Percentiles rank a stretch among this genome's conserved stretches.
phyloP scores from a whole-genome alignment of 2,113 vertebrate genomes.

The Lophius piscatorius region DNA sequence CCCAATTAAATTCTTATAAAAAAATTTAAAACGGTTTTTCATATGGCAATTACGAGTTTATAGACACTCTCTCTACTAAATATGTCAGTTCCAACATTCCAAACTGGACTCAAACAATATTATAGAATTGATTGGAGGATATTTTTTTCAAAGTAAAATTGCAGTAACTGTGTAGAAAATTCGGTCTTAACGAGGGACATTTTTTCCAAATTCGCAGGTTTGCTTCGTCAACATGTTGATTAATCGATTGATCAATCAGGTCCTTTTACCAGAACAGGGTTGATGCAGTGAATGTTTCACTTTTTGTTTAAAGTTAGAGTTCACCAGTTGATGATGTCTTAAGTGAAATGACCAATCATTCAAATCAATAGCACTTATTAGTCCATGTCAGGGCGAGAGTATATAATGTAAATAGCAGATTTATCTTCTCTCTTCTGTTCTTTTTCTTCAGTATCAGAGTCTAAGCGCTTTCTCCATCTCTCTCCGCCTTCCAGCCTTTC shows the following conservation, averaged over 20 bases:
- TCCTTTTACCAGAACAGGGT: not conserved
- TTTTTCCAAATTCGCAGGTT: not conserved
- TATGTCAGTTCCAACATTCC: not conserved
- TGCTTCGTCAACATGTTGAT: conserved; percentile 7
- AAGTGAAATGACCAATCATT: conserved; percentile 6
- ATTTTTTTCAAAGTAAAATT: too few relatives aligned
- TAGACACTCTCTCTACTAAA: not conserved
- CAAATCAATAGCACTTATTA: not conserved
- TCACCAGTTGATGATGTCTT: conserved; percentile 8
- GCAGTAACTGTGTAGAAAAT: too few relatives aligned
- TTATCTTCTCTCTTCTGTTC: not conserved
- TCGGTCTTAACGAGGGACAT: too few relatives aligned
- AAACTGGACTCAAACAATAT: not conserved
- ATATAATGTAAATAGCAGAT: not conserved
- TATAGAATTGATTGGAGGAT: too few relatives aligned
- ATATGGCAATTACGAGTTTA: not conserved
- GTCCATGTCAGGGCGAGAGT: not conserved
- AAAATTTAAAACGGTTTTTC: not conserved
- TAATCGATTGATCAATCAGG: conserved; percentile 5
- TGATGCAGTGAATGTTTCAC: conserved; percentile 18
- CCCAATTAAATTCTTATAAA: conserved; percentile 19
- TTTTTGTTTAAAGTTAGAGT: conserved; percentile 38
- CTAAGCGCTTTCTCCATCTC: conserved; percentile 10
- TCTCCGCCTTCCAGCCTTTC: not conserved
- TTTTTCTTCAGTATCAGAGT: conserved; percentile 12